A percentile compares a stretch with the other conserved stretches of the same genome.
phyloP scores from a whole-genome alignment of 2,797 vertebrate species.

The Lepidocolaptes lacrymiger region DNA sequence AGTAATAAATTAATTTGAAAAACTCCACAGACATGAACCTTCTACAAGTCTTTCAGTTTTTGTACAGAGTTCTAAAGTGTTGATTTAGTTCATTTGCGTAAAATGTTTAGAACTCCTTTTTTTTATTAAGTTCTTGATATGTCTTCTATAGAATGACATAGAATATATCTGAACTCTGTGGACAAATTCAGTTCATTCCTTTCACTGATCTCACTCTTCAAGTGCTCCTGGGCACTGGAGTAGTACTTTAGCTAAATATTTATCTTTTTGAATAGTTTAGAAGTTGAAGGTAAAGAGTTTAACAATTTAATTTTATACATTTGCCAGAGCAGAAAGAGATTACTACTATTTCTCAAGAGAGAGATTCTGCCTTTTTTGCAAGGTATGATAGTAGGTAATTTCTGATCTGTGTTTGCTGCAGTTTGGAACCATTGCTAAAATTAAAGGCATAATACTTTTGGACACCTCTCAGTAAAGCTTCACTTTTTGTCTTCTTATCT shows the following conservation, averaged over 20 bases:
- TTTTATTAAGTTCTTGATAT: background rate
- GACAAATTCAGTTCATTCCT: background rate
- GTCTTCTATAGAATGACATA: background rate
- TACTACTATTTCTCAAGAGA: background rate
- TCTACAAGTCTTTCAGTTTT: background rate
- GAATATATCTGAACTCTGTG: background rate
- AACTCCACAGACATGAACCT: background rate
- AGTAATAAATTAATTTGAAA: background rate
- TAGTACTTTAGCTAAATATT: background rate
- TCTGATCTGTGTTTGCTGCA: background rate
- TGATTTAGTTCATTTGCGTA: background rate
- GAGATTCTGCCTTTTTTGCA: background rate
- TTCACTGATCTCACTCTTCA: background rate
- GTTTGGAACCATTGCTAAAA: background rate
- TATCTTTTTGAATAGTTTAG: background rate
- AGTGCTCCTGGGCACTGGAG: background rate
- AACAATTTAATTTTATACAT: background rate
- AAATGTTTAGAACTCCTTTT: background rate
- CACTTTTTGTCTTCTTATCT: background rate
- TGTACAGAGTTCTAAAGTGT: background rate
- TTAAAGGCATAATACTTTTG: background rate
- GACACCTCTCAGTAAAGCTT: background rate
- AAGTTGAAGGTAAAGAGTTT: background rate
- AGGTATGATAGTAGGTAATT: background rate
- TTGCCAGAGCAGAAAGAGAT: background rate